Evolutionary conservation across 1,140 invertebrate genomes (phyloP), one percentile per base, ranked within the genome.

Genomic region (Melitaea cinxia): DNA sequence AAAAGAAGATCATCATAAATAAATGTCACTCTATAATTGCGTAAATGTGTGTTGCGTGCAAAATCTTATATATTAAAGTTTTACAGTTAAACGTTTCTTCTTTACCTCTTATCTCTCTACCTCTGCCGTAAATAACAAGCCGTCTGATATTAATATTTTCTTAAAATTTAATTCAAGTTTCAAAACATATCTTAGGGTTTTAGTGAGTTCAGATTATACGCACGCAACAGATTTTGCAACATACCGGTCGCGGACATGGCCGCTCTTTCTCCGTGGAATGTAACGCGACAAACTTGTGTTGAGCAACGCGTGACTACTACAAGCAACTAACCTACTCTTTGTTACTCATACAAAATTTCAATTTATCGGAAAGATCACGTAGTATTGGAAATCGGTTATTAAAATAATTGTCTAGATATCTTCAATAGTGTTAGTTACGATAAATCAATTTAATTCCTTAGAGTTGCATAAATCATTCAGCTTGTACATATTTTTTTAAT

Each of bases 221-320:
- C 61, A 67, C 63, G 81, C 79, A 75, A 75, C 49, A 60, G 49
- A 72, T 87, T 84, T 82, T 75, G 80, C 79, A 87, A 88, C 65
- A 54, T 65, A 78, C 78, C 65, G 74, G 78, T 76, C 73, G 59
- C 62, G 62, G 80, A 73, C 75, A 84, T 78, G 83, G 80, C 82
- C 77, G 74, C 74, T 86, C 83, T 87, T 86, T 88, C 85, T 86
- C 77, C 59, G 64, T 52, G 72, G 82, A 84, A 88, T 82, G 80
- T 72, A 77, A 76, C 74, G 70, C 73, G 72, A 79, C 70, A 76
- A 79, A 75, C 66, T 72, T 50, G 59, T 55, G 68, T 81, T 82
- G 58, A 37, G 76, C 77, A 85, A 83, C 52, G 50, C 19, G 58
- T 73, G 63, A 60, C 70, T 55, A 60, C 61, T 24, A 39, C 52